Conservation (phyloP, 2,797 vertebrate genomes). For the Phataginus tricuspis region DNA sequence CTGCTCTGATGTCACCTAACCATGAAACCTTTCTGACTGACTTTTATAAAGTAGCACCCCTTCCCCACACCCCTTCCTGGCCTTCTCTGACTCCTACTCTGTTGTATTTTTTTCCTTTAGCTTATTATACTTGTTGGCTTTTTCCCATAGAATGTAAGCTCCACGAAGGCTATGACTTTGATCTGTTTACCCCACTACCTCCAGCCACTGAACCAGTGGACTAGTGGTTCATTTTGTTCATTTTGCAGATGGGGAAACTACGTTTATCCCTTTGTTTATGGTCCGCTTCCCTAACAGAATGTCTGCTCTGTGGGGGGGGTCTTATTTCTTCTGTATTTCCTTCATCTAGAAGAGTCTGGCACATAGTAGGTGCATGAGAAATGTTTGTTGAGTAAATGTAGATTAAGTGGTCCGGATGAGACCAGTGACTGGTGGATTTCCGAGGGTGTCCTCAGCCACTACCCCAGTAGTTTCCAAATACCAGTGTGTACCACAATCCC, state of each 20-base stretch:
- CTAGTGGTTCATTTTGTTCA: neutral
- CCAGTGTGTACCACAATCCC: neutral
- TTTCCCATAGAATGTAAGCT: neutral
- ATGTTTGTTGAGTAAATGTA: neutral
- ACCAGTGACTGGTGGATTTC: neutral
- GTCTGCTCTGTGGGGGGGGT: neutral
- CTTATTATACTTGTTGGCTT: neutral
- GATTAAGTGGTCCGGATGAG: neutral
- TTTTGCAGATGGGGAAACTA: neutral
- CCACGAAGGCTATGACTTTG: neutral
- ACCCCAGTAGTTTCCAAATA: neutral
- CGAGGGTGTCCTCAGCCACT: neutral
- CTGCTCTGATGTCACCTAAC: neutral
- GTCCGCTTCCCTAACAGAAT: neutral
- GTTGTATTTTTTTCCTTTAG: neutral
- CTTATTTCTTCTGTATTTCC: neutral
- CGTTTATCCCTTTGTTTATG: too few relatives aligned
- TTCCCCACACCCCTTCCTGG: neutral
- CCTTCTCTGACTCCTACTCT: neutral
- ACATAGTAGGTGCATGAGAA: neutral
- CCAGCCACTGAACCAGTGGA: neutral
- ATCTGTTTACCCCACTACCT: neutral
- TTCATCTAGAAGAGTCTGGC: neutral
- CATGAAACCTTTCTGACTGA: neutral
- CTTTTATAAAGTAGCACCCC: neutral